Evolutionary conservation across 2,888 invertebrate species (phyloP).

Genomic region (Trissolcus japonicus): DNA sequence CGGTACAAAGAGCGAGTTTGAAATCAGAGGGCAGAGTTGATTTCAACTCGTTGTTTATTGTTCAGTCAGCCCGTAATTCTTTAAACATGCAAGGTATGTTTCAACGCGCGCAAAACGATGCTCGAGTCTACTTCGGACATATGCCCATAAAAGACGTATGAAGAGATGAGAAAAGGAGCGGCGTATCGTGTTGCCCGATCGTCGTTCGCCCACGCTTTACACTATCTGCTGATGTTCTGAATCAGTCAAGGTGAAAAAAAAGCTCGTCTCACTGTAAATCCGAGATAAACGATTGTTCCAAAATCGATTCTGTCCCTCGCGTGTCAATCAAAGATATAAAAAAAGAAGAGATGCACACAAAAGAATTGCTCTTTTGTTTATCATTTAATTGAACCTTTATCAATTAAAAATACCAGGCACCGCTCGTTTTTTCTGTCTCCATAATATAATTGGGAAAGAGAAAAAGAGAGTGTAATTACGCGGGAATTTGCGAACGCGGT

Average conservation of each 20-base stretch:
- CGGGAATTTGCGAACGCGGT: not conserved
- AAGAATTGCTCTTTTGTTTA: too few relatives aligned
- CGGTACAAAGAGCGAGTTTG: slow-evolving; percentile 17
- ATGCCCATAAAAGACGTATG: slow-evolving; percentile 55
- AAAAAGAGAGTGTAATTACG: not conserved
- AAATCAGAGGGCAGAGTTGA: slow-evolving; percentile 23
- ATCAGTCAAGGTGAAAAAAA: slow-evolving; percentile 53
- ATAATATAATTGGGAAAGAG: not conserved
- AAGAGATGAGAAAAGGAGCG: slow-evolving; percentile 45
- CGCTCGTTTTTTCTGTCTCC: too few relatives aligned
- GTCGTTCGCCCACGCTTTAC: slow-evolving; percentile 51
- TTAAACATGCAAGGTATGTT: slow-evolving; percentile 39
- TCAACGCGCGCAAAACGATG: slow-evolving; percentile 40
- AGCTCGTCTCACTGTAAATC: slow-evolving; percentile 36
- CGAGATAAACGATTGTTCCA: slow-evolving; percentile 46
- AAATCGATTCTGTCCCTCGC: slow-evolving; percentile 29
- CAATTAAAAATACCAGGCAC: too few relatives aligned
- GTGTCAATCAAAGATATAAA: not conserved
- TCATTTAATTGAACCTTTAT: slow-evolving; percentile 2
- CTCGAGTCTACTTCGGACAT: slow-evolving; percentile 36
- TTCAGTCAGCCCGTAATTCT: slow-evolving; percentile 43
- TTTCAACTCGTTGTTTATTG: slow-evolving; percentile 42
- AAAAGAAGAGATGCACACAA: not conserved
- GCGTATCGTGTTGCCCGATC: slow-evolving; percentile 45
- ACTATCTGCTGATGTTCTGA: slow-evolving; percentile 44